phyloP scores from a whole-genome alignment of 2,888 invertebrate genomes.

The Plagiodera versicolora region DNA sequence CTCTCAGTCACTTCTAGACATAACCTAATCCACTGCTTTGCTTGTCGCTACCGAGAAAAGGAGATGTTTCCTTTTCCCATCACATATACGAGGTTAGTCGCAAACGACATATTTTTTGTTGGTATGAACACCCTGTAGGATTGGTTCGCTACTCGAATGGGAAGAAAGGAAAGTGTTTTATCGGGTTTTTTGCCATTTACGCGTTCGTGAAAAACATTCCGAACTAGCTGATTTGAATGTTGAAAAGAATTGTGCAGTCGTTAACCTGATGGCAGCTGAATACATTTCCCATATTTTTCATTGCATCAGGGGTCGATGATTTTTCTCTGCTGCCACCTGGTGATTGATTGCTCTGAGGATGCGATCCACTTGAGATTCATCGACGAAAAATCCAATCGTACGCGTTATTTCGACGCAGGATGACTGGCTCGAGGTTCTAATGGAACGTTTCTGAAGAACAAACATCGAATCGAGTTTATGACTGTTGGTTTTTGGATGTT shows the following conservation, averaged over 20 bases:
- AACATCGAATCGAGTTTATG: constrained; percentile 4
- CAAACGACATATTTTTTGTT: no score
- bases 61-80: neutral
- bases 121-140: no score
- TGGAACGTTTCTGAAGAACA: constrained; percentile 6
- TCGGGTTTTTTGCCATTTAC: neutral
- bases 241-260: no score
- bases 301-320: no score
- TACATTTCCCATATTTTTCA: no score
- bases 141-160: no score
- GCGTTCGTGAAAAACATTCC: neutral
- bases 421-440: constrained; percentile 7
- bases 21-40: constrained; percentile 25
- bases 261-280: no score
- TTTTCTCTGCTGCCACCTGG: no score
- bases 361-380: neutral
- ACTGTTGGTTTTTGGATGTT: neutral
- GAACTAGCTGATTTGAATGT: no score
- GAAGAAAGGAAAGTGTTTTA: neutral
- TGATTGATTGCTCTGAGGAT: neutral
- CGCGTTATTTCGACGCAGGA: constrained; percentile 7
- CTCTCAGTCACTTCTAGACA: constrained; percentile 30
- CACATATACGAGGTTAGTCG: no score
- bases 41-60: neutral
- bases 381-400: constrained; percentile 2